These are phyloP conservation scores for Drosophila repleta DNA, from an alignment of 1,140 invertebrate genomes.

Conservation along the genomic window DNA sequence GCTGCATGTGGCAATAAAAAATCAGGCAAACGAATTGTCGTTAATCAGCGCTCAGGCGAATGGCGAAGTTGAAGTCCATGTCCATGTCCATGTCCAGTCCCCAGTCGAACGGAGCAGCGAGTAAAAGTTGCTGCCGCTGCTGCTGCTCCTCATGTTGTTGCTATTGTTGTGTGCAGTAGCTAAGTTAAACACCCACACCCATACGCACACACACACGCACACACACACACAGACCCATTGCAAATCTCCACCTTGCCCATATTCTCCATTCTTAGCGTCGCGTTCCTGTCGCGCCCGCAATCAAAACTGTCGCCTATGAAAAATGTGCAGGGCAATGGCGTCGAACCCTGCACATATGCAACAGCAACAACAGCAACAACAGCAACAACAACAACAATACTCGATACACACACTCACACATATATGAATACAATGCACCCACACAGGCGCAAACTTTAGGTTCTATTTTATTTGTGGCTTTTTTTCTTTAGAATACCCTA, in stretches of 20 bases:
- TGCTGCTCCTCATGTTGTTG: constrained; percentile 15
- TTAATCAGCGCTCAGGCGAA: constrained; percentile 68
- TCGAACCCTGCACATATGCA: constrained; percentile 40
- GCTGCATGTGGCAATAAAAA: constrained; percentile 64
- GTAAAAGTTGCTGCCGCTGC: constrained; percentile 18
- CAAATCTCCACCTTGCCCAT: constrained; percentile 23
- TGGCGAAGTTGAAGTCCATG: constrained; percentile 38
- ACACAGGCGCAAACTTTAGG: constrained; percentile 2
- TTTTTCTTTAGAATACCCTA: constrained; percentile 1
- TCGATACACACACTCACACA: background rate
- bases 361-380: constrained; percentile 11
- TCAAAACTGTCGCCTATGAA: constrained; percentile 80
- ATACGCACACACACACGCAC: constrained; percentile 6
- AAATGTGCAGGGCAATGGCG: constrained; percentile 77
- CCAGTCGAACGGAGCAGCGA: constrained; percentile 10
- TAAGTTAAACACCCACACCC: constrained; percentile 35
- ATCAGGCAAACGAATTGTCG: constrained; percentile 81
- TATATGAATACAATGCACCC: background rate
- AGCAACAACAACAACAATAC: constrained; percentile 16
- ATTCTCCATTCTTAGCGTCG: constrained; percentile 3
- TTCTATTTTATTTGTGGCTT: constrained; percentile 14
- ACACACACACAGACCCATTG: constrained; percentile 10
- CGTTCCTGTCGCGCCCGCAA: constrained; percentile 48
- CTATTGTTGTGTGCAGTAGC: constrained; percentile 34
- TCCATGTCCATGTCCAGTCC: constrained; percentile 31